Evolutionary conservation across 2,888 invertebrate genomes (phyloP), one percentile per base, ranked within the genome.

Genomic region (Alviniconcha strummeri): DNA sequence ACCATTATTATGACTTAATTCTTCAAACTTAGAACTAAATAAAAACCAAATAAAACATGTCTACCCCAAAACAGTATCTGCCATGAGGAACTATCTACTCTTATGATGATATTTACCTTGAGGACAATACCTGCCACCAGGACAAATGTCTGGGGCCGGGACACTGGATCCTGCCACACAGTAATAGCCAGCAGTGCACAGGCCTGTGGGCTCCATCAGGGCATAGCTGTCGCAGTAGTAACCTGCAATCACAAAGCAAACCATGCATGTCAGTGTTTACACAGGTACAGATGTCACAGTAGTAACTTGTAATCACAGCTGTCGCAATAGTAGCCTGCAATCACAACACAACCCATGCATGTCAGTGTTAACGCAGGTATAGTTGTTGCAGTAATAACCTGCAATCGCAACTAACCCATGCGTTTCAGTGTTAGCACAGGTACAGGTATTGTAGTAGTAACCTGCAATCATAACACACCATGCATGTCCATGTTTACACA

Each of bases 81-180:
- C 36, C 36, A 3, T 36, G 36, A 36, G 36, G 36, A 36, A 36
- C 36, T 36, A 36, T 36, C 36, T 36, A 36, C 36, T 36, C 36
- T 36, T 0, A 36, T 36, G 36, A 36, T 3, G 3, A 36, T 54
- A 56, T 79, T 85, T 83, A 91, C 92, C 92, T 86, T 84, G 75
- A n/a, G 91, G 92, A 82, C 93, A 93, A 86, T 91, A 93, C 77
- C 85, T 87, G 54, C 93, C 93, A 17, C 88, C 87, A 15, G 92
- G 90, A 86, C 93, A 93, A 69, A 91, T 88, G 8, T 86, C 84
- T 5, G 89, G 88, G 5, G 91, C 87, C 57, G 89, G 84, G 56
- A 85, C 89, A 77, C 84, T 87, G 0, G 92, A 91, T 5, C 92
- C 93, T 15, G 89, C 88, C 5, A 88, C 84, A 87, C 93, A 93